Evolutionary conservation across 2,888 invertebrate species (phyloP).

Genomic region (Actias luna): DNA sequence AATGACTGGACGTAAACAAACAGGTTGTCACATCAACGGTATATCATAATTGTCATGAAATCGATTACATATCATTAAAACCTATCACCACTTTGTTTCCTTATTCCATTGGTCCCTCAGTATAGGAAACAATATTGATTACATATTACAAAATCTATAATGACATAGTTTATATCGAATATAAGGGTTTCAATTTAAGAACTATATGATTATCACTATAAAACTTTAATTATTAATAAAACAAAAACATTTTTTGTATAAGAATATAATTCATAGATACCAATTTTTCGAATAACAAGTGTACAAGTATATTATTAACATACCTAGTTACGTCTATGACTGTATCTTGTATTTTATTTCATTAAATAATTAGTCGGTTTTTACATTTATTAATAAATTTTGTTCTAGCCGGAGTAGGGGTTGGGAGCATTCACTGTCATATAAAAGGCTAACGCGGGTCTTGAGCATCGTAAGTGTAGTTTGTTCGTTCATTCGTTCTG

Average conservation of each 20-base stretch:
- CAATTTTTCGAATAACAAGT: neutral
- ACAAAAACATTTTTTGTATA: neutral
- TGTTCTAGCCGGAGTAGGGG: slow-evolving; percentile 55
- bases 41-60: neutral
- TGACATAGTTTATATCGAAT: neutral
- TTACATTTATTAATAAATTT: slow-evolving; percentile 41
- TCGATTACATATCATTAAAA: slow-evolving; percentile 1
- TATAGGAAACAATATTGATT: neutral
- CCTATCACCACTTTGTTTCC: neutral
- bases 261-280: neutral
- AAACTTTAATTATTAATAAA: neutral
- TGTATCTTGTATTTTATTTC: neutral
- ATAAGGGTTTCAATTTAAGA: neutral
- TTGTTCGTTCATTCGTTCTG: slow-evolving; percentile 41
- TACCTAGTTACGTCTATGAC: neutral
- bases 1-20: slow-evolving; percentile 17
- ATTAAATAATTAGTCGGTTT: slow-evolving; percentile 35
- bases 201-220: neutral
- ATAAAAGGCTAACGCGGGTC: slow-evolving; percentile 60
- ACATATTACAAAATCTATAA: neutral
- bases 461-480: slow-evolving; percentile 50
- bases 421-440: slow-evolving; percentile 69
- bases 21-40: slow-evolving; percentile 6
- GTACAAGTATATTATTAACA: neutral
- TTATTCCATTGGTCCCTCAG: neutral